Conservation (phyloP, 2,113 vertebrate species). For the Hipposideros armiger region DNA sequence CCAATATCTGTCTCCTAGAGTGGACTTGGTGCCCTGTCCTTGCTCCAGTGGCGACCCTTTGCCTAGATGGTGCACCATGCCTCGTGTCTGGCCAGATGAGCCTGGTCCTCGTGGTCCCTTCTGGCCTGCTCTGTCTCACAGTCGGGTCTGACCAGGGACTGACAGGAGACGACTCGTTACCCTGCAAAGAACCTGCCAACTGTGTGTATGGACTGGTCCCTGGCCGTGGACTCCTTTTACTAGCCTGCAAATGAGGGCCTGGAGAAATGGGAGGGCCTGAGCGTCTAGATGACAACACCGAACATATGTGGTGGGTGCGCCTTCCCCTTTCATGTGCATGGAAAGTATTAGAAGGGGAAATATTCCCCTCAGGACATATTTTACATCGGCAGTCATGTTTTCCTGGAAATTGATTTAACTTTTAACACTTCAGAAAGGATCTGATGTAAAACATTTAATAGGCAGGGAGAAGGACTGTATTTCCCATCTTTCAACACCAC, state of each 20-base stretch:
- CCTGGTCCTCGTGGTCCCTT: neutral
- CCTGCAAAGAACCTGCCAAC: neutral
- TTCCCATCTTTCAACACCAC: constrained; percentile 65
- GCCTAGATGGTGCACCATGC: neutral
- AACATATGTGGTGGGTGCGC: neutral
- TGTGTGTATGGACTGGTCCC: neutral
- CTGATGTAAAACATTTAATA: constrained; percentile 65
- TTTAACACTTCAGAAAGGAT: constrained; percentile 68
- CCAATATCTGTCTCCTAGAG: neutral
- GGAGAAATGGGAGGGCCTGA: neutral
- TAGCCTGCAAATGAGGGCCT: neutral
- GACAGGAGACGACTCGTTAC: neutral
- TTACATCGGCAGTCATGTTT: constrained; percentile 56
- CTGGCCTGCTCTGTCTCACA: neutral
- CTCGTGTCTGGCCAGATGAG: neutral
- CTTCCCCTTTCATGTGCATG: constrained; percentile 3
- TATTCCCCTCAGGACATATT: constrained; percentile 38
- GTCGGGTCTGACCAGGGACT: neutral
- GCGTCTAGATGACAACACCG: neutral
- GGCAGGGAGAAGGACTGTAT: constrained; percentile 17
- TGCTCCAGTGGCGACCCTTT: neutral
- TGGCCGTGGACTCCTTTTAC: constrained; percentile 11
- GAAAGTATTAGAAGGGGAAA: constrained; percentile 58
- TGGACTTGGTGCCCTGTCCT: neutral
- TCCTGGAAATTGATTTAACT: constrained; percentile 74